phyloP scores from a whole-genome alignment of 2,888 invertebrate genomes.

The Epiblema foenella region DNA sequence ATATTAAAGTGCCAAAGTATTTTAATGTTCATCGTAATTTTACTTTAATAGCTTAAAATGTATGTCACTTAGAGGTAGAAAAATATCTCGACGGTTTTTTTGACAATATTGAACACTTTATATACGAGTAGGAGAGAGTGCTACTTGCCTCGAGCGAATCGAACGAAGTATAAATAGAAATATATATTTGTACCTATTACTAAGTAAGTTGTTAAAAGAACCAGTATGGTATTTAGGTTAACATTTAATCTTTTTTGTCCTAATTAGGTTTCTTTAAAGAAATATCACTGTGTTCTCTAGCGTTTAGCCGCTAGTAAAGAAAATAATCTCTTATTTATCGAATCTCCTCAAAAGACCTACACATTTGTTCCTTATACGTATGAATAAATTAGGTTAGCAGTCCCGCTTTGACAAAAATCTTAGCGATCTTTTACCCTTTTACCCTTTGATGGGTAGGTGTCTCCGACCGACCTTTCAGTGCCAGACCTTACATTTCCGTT shows the following conservation, averaged over 20 bases:
- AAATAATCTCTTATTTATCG: too few relatives aligned
- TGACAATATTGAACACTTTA: too few relatives aligned
- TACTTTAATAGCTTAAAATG: slow-evolving; percentile 6
- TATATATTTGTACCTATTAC: too few relatives aligned
- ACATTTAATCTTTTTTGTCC: too few relatives aligned
- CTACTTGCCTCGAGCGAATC: too few relatives aligned
- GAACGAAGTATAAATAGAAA: too few relatives aligned
- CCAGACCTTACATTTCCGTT: background rate
- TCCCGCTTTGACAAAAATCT: background rate
- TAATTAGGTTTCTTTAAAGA: too few relatives aligned
- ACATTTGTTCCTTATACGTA: background rate
- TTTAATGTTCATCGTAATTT: slow-evolving; percentile 27
- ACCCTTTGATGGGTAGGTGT: background rate
- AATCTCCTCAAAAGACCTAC: too few relatives aligned
- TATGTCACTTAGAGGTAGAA: background rate
- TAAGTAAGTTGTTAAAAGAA: background rate
- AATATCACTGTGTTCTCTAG: too few relatives aligned
- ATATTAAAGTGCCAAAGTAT: slow-evolving; percentile 28
- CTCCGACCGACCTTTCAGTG: background rate
- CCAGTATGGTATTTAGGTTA: too few relatives aligned
- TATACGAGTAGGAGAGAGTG: too few relatives aligned
- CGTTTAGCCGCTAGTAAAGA: too few relatives aligned
- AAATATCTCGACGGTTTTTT: background rate
- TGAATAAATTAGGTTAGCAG: background rate
- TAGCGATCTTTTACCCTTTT: background rate